Evolutionary conservation across 2,113 vertebrate genomes (phyloP).

Genomic region (Microcebus murinus): DNA sequence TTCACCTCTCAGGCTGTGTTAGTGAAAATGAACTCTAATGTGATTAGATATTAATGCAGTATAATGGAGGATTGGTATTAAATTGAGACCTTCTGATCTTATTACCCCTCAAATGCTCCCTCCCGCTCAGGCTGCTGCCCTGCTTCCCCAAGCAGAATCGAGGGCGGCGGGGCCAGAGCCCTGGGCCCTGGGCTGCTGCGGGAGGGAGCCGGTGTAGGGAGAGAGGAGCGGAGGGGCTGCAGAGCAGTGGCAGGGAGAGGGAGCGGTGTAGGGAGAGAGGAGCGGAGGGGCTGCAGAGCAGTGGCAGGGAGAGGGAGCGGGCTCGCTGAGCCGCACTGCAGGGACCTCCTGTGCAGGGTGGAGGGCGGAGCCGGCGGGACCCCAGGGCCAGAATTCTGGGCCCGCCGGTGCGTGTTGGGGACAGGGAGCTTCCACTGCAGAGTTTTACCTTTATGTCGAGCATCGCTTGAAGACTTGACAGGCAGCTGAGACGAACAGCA

Average conservation of each 20-base stretch:
- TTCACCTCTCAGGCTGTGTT: constrained; percentile 64
- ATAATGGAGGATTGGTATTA: constrained; percentile 62
- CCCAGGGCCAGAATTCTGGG: background rate
- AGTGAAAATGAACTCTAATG: constrained; percentile 73
- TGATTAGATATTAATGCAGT: constrained; percentile 71
- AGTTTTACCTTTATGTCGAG: background rate
- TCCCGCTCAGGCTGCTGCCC: constrained; percentile 41
- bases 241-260: too few species aligned
- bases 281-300: too few species aligned
- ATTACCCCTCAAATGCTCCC: background rate
- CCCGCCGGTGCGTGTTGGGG: background rate
- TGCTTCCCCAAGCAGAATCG: background rate
- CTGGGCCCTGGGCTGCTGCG: background rate
- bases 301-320: too few species aligned
- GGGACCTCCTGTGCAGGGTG: background rate
- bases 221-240: too few species aligned
- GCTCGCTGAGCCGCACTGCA: fast-evolving
- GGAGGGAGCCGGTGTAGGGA: background rate
- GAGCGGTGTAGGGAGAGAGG: fast-evolving
- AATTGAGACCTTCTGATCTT: constrained; percentile 68
- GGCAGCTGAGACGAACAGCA: background rate
- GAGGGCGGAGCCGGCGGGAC: background rate
- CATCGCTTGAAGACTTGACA: background rate
- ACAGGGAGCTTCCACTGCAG: background rate
- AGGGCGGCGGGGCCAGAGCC: background rate